Evolutionary conservation across 2,797 vertebrate species (phyloP).

Genomic region (Ptychobarbus kaznakovi): DNA sequence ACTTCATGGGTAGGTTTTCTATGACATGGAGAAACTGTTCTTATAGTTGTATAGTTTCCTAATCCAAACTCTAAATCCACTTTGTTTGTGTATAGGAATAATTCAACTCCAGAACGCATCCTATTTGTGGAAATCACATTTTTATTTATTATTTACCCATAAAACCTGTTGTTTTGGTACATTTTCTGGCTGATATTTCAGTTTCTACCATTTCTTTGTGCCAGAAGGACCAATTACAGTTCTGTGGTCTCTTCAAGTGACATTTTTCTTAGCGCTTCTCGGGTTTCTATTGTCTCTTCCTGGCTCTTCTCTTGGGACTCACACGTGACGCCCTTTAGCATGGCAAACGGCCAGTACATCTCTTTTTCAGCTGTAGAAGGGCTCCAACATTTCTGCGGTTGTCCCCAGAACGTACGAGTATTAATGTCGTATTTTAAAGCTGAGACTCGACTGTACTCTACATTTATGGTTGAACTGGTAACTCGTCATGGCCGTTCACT

Average conservation of each 20-base stretch:
- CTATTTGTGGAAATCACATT: background rate
- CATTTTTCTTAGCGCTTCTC: slow-evolving; percentile 37
- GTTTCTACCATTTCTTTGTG: slow-evolving; percentile 11
- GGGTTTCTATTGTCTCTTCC: slow-evolving; percentile 37
- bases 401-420: slow-evolving; percentile 9
- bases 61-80: background rate
- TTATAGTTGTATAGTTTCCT: too few species aligned
- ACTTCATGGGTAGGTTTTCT: background rate
- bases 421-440: slow-evolving; percentile 12
- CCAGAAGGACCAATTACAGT: slow-evolving; percentile 33
- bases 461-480: slow-evolving; percentile 27
- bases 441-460: slow-evolving; percentile 11
- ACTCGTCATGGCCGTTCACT: slow-evolving; percentile 29
- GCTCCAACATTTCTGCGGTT: slow-evolving; percentile 11
- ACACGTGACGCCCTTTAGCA: slow-evolving; percentile 32
- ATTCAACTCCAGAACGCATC: background rate
- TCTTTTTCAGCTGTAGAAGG: slow-evolving; percentile 22
- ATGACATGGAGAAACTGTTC: too few species aligned
- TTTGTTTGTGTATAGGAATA: background rate
- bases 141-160: slow-evolving; percentile 1
- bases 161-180: background rate
- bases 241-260: slow-evolving; percentile 34
- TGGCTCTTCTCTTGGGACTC: slow-evolving; percentile 34
- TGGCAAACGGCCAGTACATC: slow-evolving; percentile 36
- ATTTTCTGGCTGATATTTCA: slow-evolving; percentile 24